Evolutionary conservation across 2,888 invertebrate species (phyloP), one percentile per base, ranked within the genome.

Genomic region (Artemia sinica): DNA sequence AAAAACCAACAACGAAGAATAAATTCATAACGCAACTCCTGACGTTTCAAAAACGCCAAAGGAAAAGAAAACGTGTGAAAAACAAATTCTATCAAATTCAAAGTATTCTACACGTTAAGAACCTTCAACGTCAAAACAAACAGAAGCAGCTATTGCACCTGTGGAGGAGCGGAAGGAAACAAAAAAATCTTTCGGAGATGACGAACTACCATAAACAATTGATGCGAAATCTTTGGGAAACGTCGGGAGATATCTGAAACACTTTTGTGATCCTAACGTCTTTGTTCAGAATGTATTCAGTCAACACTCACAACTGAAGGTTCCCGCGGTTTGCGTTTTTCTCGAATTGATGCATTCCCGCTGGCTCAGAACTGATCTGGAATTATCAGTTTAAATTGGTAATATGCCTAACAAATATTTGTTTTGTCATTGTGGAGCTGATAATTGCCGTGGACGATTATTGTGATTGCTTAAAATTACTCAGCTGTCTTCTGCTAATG

Each of bases 201-300:
- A 89, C 73, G 91, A 91, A 75, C 84, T 85, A 65, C 87, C 90
- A 72, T 97, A 91, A 77, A 89, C 96, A 72, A 93, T 98, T 91
- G 97, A 98, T 81, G 97, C 97, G 0, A 96, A 96, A 80, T 87
- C 86, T 71, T 88, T 86, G 71, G 98, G 98, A 74, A 98, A 98
- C 79, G 88, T 98, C 72, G 97, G 97, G 50, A 82, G 75, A 73
- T 71, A 68, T 73, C 76, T 77, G 67, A 77, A 82, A 79, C 83
- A 84, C 75, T 94, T 93, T 50, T 98, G 97, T 77, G 84, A 85
- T 49, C 97, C 98, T 0, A 98, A 98, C 79, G 88, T 95, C 66
- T 94, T 94, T 79, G 96, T 96, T 0, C 96, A 98, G 79, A 97
- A 96, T 80, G 95, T 98, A 5, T 95, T 98, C 78, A 94, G 96